Evolutionary conservation across 2,113 vertebrate genomes (phyloP).

Genomic region (Channa argus): DNA sequence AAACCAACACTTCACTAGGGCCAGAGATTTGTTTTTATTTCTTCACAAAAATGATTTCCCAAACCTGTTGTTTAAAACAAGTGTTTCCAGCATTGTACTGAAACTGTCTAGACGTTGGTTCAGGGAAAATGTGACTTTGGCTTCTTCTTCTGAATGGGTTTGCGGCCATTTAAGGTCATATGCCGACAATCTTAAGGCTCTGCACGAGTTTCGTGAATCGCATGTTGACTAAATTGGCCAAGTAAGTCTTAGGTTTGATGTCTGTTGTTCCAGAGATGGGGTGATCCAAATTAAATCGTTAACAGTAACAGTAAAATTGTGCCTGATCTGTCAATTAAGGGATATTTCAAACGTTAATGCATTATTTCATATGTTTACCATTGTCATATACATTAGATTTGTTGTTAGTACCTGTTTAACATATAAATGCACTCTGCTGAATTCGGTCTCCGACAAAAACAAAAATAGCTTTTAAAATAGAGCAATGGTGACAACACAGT

Average conservation of each 20-base stretch:
- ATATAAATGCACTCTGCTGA: slow-evolving; percentile 69
- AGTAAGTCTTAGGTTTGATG: too few relatives aligned
- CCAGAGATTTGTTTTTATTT: background rate
- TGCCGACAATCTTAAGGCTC: background rate
- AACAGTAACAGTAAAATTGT: background rate
- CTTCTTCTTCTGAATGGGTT: background rate
- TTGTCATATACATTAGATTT: slow-evolving; percentile 53
- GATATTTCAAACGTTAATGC: slow-evolving; percentile 1
- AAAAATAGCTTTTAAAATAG: slow-evolving; percentile 36
- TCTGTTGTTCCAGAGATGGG: too few relatives aligned
- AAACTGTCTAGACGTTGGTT: background rate
- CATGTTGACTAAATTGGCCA: background rate
- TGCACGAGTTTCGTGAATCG: background rate
- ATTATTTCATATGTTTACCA: too few relatives aligned
- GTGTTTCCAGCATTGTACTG: background rate
- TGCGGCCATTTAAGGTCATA: background rate
- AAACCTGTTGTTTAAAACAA: background rate
- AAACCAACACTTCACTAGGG: background rate
- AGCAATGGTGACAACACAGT: slow-evolving; percentile 20
- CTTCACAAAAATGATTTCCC: background rate
- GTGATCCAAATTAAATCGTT: background rate
- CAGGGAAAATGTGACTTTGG: background rate
- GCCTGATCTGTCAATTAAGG: background rate
- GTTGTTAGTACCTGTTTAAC: slow-evolving; percentile 63
- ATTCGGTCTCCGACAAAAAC: slow-evolving; percentile 35